Evolutionary conservation across 37 sponge, comb jelly and placozoan species (phyloP).

Genomic region (Oscarella lobularis): DNA sequence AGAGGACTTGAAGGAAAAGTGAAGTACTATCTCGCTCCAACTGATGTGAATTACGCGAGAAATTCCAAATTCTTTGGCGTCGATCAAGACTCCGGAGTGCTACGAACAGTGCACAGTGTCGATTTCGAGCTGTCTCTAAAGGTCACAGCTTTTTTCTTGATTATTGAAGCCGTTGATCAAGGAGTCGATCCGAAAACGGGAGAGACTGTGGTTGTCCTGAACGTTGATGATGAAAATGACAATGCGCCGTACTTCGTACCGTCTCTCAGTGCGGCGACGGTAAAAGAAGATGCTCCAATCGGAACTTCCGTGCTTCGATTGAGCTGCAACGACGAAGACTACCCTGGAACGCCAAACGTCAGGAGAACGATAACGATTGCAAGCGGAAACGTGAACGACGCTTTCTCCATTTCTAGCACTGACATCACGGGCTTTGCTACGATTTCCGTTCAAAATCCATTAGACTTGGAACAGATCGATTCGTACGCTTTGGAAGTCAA

Average conservation of each 20-base stretch:
- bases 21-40: not conserved
- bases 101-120: conserved; percentile 7
- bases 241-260: not conserved
- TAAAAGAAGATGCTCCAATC: not conserved
- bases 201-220: not conserved
- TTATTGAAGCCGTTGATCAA: not conserved
- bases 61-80: conserved; percentile 11
- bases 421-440: not conserved
- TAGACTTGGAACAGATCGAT: not conserved
- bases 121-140: conserved; percentile 23
- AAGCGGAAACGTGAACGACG: conserved; percentile 9
- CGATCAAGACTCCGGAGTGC: conserved; percentile 12
- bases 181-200: not conserved
- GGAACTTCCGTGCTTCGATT: not conserved
- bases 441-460: not conserved
- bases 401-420: conserved; percentile 17
- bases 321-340: conserved; percentile 6
- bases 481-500: not conserved
- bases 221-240: not conserved
- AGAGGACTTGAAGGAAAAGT: conserved; percentile 34
- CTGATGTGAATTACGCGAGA: not conserved
- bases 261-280: not conserved
- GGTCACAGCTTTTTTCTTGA: not conserved
- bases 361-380: conserved; percentile 13
- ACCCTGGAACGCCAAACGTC: conserved; percentile 22